Conservation (phyloP, 2,113 vertebrate genomes). For the Thunnus maccoyii region DNA sequence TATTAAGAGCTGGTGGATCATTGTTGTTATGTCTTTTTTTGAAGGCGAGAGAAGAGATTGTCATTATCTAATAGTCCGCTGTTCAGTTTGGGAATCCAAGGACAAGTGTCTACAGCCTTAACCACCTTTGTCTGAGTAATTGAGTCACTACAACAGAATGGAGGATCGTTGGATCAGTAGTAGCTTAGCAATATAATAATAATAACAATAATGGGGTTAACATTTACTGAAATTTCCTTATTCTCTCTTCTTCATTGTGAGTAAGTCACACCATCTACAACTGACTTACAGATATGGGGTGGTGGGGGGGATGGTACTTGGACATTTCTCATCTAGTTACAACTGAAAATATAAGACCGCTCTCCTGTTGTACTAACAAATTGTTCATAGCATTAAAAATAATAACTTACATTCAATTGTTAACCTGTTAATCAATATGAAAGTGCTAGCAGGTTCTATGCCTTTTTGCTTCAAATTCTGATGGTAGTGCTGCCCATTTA, state of each 20-base stretch:
- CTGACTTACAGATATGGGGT: no score
- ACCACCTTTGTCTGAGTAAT: slow-evolving; percentile 3
- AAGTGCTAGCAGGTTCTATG: background rate
- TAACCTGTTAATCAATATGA: background rate
- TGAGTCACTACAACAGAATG: background rate
- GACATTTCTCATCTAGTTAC: no score
- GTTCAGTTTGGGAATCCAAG: slow-evolving; percentile 26
- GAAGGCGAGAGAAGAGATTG: background rate
- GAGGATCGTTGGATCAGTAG: background rate
- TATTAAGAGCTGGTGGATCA: background rate
- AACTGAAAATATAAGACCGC: no score
- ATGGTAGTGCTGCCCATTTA: background rate
- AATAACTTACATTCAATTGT: background rate
- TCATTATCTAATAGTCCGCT: slow-evolving; percentile 10
- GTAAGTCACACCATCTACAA: no score
- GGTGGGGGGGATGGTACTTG: no score
- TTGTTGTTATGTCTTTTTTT: background rate
- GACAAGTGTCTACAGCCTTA: background rate
- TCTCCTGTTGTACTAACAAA: background rate
- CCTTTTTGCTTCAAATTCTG: background rate
- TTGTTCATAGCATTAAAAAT: background rate
- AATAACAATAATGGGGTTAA: no score
- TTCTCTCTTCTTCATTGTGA: background rate
- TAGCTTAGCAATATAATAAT: background rate
- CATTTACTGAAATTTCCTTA: background rate